A percentile compares a stretch with the other conserved stretches of the same genome.
Conservation (phyloP, 2,797 vertebrate species). For the Pseudopleuronectes americanus region DNA sequence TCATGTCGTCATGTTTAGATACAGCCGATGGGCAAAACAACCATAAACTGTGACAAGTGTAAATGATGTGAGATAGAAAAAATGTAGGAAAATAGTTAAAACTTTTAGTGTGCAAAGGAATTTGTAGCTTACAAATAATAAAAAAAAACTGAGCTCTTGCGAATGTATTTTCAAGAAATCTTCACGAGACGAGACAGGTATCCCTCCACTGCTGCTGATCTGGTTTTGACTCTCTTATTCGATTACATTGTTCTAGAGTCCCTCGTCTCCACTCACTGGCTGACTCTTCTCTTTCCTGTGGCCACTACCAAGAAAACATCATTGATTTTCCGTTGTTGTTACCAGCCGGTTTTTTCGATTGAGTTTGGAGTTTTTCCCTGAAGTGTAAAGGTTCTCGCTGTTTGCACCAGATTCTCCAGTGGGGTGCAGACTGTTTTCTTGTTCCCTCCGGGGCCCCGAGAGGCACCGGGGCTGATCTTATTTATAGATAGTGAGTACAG, state of each 20-base stretch:
- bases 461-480: conserved; percentile 65
- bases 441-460: conserved; percentile 53
- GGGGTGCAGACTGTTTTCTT: conserved; percentile 65
- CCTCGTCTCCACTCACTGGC: conserved; percentile 45
- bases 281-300: conserved; percentile 46
- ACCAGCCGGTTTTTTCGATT: conserved; percentile 63
- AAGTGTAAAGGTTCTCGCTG: conserved; percentile 67
- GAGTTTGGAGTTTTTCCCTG: conserved; percentile 56
- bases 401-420: conserved; percentile 68
- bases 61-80: too few relatives aligned
- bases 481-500: conserved; percentile 69
- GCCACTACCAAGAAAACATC: conserved; percentile 38
- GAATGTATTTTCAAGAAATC: too few relatives aligned
- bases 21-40: too few relatives aligned
- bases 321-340: conserved; percentile 76
- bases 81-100: too few relatives aligned
- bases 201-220: conserved; percentile 23
- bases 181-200: conserved; percentile 2
- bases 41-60: too few relatives aligned
- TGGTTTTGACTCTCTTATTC: conserved; percentile 42
- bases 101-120: too few relatives aligned
- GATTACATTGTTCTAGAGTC: conserved; percentile 39
- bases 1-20: too few relatives aligned
- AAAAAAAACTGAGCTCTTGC: too few relatives aligned
- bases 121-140: neutral